Evolutionary conservation across 2,797 vertebrate genomes (phyloP), one percentile per base, ranked within the genome.

Genomic region (Acanthiza pusilla): DNA sequence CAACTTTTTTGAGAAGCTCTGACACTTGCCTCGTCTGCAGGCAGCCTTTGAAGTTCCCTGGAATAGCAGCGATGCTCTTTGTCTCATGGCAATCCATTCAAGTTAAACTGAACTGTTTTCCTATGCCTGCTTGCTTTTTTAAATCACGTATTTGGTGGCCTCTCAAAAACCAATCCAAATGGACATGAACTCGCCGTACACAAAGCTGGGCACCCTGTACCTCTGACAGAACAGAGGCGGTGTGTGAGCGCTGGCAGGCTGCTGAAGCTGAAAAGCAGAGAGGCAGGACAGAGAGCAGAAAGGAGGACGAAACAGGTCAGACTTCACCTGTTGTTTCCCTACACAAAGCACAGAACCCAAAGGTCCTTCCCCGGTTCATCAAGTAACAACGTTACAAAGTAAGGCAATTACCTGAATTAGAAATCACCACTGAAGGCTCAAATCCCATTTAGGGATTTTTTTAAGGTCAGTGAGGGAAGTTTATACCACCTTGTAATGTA

Each of bases 31-130:
- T 90, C 0, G 0, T 85, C 88, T 90, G 66, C 88, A 91, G 38
- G 77, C 58, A 91, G 76, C 55, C 92, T 94, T 91, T 96, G 79
- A 94, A 94, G 89, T 57, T 91, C 60, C 43, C 43, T 32, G n/a
- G 42, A 88, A 85, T 0, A 83, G 82, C 75, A 78, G 79, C 81
- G 68, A 89, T 48, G 16, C 43, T 81, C 84, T 76, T 75, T 84
- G 87, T 91, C 79, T 91, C 67, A n/a, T 18, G 30, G 70, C 66
- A 95, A 89, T 82, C 51, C 70, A 84, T n/a, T 75, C 79, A 73
- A 77, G 57, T 72, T 90, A 65, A 90, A 89, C 32, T 16, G 53
- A 90, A 73, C 50, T 61, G 30, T 23, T 62, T 92, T 77, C 63
- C n/a, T 54, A 4, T 8, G 20, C 32, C 45, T 87, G 67, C 38